Evolutionary conservation across 2,113 vertebrate genomes (phyloP).

Genomic region (Macquaria ambigua): DNA sequence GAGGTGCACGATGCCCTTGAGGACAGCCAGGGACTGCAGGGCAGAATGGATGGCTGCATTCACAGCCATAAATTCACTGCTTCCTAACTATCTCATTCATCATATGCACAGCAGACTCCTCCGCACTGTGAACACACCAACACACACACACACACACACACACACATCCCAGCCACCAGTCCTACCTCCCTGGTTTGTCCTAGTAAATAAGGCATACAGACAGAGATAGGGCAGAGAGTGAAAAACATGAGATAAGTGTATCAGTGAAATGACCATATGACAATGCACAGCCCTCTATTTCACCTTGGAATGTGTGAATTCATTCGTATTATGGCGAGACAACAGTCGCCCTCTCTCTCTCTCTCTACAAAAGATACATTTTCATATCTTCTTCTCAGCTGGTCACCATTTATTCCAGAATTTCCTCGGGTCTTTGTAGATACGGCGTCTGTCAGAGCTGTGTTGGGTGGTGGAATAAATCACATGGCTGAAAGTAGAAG

Average conservation of each 20-base stretch:
- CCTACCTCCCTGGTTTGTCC: slow-evolving; percentile 51
- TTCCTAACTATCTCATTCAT: slow-evolving; percentile 83
- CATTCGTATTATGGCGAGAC: slow-evolving; percentile 42
- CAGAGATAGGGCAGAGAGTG: slow-evolving; percentile 68
- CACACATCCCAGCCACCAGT: slow-evolving; percentile 44
- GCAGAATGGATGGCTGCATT: slow-evolving; percentile 78
- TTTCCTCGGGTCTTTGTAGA: slow-evolving; percentile 66
- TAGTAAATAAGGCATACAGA: slow-evolving; percentile 73
- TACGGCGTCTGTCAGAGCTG: slow-evolving; percentile 48
- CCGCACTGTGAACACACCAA: slow-evolving; percentile 41
- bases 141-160: slow-evolving; percentile 16
- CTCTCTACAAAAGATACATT: slow-evolving; percentile 57
- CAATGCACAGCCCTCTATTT: slow-evolving; percentile 69
- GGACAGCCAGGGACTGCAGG: slow-evolving; percentile 69
- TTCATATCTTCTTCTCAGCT: slow-evolving; percentile 70
- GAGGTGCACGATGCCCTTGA: slow-evolving; percentile 76
- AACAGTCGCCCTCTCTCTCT: slow-evolving; percentile 8
- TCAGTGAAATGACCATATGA: slow-evolving; percentile 75
- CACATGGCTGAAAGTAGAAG: slow-evolving; percentile 55
- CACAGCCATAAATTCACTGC: slow-evolving; percentile 80
- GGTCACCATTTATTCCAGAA: slow-evolving; percentile 64
- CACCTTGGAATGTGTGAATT: slow-evolving; percentile 70
- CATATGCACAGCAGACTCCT: slow-evolving; percentile 76
- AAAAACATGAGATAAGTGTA: slow-evolving; percentile 74
- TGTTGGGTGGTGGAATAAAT: slow-evolving; percentile 69